Base-by-base conservation (phyloP, 2,797 vertebrate species). In the Halcyon chelicuti region DNA sequence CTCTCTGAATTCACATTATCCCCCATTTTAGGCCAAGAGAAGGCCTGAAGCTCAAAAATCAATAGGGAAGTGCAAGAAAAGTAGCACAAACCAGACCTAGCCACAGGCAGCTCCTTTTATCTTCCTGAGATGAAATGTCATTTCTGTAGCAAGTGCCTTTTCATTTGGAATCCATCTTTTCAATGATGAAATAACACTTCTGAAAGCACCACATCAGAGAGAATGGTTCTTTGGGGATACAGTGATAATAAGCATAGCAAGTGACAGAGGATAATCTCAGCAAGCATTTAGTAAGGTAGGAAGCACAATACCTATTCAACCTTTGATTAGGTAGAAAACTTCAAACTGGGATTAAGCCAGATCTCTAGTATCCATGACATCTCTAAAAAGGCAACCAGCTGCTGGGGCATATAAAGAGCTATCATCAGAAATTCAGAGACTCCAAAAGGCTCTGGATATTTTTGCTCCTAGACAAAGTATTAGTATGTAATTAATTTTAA, bases 51-150 rank as follows among this genome's bases (percentile, higher is more conserved):
- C 74, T 92, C 60, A 95, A 90, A 94, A 95, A 96, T 96, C 96
- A 95, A 95, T 96, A 95, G 90, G 91, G 90, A 96, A 96, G 94
- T 96, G 83, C 88, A 95, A 94, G 88, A 90, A 95, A 93, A 93
- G 86, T 85, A 95, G 83, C 71, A 88, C 90, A 95, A 74, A 94
- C 88, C 92, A 82, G 88, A 94, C 86, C 90, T 94, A 95, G 83
- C 93, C 88, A 95, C 77, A 93, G 95, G 96, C 94, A 88, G 71
- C 71, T 94, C 57, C 95, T 96, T 96, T 97, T 95, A 95, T 97
- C 93, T 96, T 92, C 86, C 90, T 74, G 86, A 95, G 86, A 96
- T 95, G 80, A 95, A 96, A 95, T 93, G 94, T 90, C 94, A 94
- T 96, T 95, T 96, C 74, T 92, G 63, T 58, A 77, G 78, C 91